phyloP scores from a whole-genome alignment of 1,140 invertebrate genomes.

The Drosophila setifemur region DNA sequence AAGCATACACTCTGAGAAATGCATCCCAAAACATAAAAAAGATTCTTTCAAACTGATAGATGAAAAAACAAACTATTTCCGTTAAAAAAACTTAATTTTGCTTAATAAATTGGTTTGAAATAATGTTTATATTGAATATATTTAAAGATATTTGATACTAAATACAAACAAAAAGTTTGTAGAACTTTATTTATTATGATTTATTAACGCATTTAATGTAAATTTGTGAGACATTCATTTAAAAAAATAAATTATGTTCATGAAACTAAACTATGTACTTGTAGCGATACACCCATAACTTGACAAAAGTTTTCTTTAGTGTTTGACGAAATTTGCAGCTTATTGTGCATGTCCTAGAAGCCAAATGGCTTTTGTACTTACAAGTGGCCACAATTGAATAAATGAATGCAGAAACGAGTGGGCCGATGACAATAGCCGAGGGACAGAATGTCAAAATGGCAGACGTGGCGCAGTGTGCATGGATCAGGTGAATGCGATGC shows the following conservation, averaged over 20 bases:
- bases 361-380: constrained; percentile 58
- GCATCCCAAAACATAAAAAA: neutral
- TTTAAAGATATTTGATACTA: no score
- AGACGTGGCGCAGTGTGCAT: neutral
- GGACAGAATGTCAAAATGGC: constrained; percentile 11
- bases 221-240: no score
- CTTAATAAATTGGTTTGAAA: no score
- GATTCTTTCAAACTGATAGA: no score
- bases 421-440: constrained; percentile 28
- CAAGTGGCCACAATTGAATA: constrained; percentile 79
- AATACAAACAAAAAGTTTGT: no score
- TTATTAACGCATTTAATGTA: no score
- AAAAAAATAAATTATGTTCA: no score
- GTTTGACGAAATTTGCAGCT: constrained; percentile 47
- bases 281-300: no score
- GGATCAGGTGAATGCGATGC: constrained; percentile 49
- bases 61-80: no score
- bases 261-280: neutral
- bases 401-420: constrained; percentile 70
- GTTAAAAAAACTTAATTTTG: no score
- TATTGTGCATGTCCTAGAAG: constrained; percentile 56
- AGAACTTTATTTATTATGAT: no score
- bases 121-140: no score
- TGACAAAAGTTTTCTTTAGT: neutral
- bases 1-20: constrained; percentile 2